Percentiles rank a stretch among this genome's conserved stretches.
Conservation (phyloP, 2,113 vertebrate genomes). For the Neolamprologus devosi region DNA sequence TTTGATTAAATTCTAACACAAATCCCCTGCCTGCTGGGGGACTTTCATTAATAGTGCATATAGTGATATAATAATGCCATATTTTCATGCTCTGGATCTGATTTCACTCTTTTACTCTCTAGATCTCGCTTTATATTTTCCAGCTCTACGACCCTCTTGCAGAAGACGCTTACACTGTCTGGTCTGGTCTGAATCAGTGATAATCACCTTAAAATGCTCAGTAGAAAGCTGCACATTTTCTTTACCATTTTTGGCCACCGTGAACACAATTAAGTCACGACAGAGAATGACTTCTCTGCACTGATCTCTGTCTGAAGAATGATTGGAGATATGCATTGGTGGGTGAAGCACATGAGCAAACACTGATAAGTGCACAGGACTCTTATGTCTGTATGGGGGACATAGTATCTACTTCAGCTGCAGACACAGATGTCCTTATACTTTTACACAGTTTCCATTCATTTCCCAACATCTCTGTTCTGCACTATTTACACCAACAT, state of each 20-base stretch:
- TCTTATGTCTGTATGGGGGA: background rate
- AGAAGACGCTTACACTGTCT: background rate
- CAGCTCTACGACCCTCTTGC: background rate
- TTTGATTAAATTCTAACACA: background rate
- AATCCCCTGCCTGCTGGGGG: background rate
- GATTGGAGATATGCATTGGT: background rate
- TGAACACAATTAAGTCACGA: background rate
- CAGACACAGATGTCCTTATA: background rate
- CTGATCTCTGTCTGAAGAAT: background rate
- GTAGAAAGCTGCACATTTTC: background rate
- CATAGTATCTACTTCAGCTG: background rate
- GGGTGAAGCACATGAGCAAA: background rate
- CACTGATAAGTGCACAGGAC: background rate
- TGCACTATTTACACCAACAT: background rate
- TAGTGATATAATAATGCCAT: background rate
- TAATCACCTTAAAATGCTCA: background rate
- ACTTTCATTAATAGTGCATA: background rate
- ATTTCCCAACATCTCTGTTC: background rate
- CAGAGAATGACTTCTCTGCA: background rate
- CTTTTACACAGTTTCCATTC: background rate
- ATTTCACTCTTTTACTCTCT: background rate
- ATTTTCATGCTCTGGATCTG: background rate
- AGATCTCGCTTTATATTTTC: background rate
- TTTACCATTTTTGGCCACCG: accelerated
- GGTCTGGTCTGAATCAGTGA: background rate